A percentile compares a stretch with the other conserved stretches of the same genome.
Evolutionary conservation across 2,113 vertebrate genomes (phyloP).

Genomic region (Oryzias melastigma): DNA sequence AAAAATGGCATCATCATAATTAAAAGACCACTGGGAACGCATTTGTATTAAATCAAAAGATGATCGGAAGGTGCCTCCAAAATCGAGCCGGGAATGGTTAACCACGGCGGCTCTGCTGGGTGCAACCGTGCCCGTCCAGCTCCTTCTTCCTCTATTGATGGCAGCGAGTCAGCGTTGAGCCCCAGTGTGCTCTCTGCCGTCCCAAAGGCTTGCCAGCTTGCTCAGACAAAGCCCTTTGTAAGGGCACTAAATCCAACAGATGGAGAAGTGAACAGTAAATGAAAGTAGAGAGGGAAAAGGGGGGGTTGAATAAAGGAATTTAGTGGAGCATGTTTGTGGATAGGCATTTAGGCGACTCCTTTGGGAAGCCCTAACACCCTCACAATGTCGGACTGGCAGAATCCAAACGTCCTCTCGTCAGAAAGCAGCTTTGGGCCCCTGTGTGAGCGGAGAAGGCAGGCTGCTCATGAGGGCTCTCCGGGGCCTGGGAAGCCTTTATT

Average conservation of each 20-base stretch:
- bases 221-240: slow-evolving; percentile 77
- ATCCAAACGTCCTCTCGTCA: slow-evolving; percentile 58
- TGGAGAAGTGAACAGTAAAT: slow-evolving; percentile 78
- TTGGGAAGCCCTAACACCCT: slow-evolving; percentile 62
- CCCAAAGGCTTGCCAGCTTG: slow-evolving; percentile 65
- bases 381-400: slow-evolving; percentile 64
- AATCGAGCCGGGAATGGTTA: slow-evolving; percentile 29
- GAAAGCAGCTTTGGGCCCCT: slow-evolving; percentile 48
- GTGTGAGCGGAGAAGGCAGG: slow-evolving; percentile 45
- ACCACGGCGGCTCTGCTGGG: slow-evolving; percentile 38
- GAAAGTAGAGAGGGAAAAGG: slow-evolving; percentile 56
- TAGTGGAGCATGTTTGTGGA: slow-evolving; percentile 51
- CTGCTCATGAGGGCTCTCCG: slow-evolving; percentile 62
- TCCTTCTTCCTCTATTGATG: slow-evolving; percentile 49
- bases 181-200: slow-evolving; percentile 48
- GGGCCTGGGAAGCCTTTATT: slow-evolving; percentile 72
- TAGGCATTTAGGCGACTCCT: slow-evolving; percentile 62
- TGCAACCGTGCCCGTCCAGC: slow-evolving; percentile 35
- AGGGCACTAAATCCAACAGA: slow-evolving; percentile 72
- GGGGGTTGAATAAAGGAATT: slow-evolving; percentile 62
- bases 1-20: no score
- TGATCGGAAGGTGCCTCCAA: slow-evolving; percentile 40
- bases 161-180: slow-evolving; percentile 57
- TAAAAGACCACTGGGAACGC: no score
- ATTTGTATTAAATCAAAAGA: background rate